These are phyloP conservation scores for Octopus sinensis DNA, from an alignment of 1,140 invertebrate species.

Conservation along the genomic window DNA sequence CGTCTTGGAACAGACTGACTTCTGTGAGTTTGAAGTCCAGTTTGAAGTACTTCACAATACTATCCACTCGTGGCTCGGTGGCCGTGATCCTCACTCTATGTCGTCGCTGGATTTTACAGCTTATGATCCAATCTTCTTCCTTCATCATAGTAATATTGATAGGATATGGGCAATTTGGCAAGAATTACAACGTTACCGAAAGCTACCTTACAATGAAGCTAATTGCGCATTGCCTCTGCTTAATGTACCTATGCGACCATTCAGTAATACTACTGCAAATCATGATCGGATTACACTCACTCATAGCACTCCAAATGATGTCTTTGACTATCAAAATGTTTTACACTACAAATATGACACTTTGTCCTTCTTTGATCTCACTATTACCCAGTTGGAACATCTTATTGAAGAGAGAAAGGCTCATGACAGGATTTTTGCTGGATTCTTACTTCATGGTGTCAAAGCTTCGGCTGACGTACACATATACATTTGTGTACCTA, in stretches of 20 bases:
- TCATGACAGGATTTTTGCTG: conserved; percentile 25
- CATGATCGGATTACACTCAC: conserved; percentile 15
- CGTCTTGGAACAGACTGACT: conserved; percentile 29
- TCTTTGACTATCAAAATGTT: conserved; percentile 17
- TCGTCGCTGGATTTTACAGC: conserved; percentile 27
- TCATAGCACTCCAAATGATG: conserved; percentile 11
- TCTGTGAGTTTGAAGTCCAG: conserved; percentile 32
- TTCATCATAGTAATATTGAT: conserved; percentile 24
- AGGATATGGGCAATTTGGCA: conserved; percentile 33
- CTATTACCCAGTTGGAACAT: conserved; percentile 16
- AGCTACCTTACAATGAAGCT: conserved; percentile 27
- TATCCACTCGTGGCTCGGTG: conserved; percentile 27
- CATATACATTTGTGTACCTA: conserved; percentile 19
- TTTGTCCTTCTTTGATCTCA: conserved; percentile 24
- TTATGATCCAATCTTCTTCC: conserved; percentile 19
- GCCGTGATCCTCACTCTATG: conserved; percentile 21
- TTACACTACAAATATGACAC: conserved; percentile 29
- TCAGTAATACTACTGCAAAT: conserved; percentile 16
- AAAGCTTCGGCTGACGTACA: conserved; percentile 20
- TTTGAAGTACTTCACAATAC: conserved; percentile 26
- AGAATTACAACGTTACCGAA: conserved; percentile 23
- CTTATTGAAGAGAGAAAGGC: conserved; percentile 16
- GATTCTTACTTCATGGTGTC: conserved; percentile 24
- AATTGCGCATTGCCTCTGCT: conserved; percentile 25
- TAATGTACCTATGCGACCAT: conserved; percentile 20